Percentiles rank a stretch among this genome's conserved stretches.
Conservation (phyloP, 2,113 vertebrate species). For the Aythya baeri region DNA sequence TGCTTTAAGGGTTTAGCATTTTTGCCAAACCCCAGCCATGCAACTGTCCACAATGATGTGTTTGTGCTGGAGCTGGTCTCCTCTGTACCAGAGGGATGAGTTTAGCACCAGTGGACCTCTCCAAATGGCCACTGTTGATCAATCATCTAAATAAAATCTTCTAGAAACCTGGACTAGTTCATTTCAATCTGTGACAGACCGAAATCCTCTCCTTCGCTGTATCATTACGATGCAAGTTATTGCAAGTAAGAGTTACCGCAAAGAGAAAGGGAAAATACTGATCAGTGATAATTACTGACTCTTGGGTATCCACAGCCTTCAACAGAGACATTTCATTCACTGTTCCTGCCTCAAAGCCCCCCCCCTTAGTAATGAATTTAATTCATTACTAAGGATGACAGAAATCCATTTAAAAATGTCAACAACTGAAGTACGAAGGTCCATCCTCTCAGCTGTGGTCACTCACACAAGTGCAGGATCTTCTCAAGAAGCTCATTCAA, state of each 20-base stretch:
- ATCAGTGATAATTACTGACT: accelerated
- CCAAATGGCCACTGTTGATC: neutral
- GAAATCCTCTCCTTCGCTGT: neutral
- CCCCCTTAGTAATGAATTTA: neutral
- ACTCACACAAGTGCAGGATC: neutral
- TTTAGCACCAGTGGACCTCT: accelerated
- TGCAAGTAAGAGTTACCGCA: neutral
- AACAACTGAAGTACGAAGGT: neutral
- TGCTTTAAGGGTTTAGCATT: accelerated
- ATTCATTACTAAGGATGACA: accelerated
- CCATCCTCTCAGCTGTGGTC: neutral
- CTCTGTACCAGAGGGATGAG: accelerated
- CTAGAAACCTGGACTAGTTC: neutral
- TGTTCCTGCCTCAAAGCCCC: neutral
- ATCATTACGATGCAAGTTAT: accelerated
- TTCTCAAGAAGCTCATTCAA: neutral
- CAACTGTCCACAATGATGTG: accelerated
- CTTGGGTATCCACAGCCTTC: neutral
- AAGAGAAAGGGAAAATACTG: neutral
- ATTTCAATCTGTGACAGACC: accelerated
- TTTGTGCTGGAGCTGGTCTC: neutral
- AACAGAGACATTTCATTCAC: accelerated
- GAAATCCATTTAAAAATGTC: neutral
- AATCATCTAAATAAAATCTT: neutral
- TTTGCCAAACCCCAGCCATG: neutral